A percentile compares a stretch with the other conserved stretches of the same genome.
These are phyloP conservation scores for Cossypha polioptera DNA, from an alignment of 2,797 vertebrate genomes.

Conservation along the genomic window DNA sequence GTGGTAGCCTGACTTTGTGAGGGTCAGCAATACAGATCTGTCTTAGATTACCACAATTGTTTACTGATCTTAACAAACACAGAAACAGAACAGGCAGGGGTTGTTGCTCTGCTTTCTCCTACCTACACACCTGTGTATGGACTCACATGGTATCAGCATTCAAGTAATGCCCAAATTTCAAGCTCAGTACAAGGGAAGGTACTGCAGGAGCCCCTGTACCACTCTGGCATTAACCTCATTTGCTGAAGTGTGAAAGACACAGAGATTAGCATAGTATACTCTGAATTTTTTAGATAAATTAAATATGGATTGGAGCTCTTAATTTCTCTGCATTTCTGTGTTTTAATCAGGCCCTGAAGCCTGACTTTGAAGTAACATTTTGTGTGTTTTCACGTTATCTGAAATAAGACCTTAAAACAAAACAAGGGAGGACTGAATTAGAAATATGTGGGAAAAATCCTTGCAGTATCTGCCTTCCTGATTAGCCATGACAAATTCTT, in stretches of 20 bases:
- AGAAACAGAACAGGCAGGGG: not conserved
- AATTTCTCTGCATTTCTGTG: not conserved
- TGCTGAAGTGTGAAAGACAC: not conserved
- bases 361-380: slow-evolving; percentile 33
- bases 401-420: not conserved
- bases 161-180: not conserved
- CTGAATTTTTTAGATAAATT: slow-evolving; percentile 15
- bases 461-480: not conserved
- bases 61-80: not conserved
- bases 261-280: not conserved
- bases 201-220: not conserved
- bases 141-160: not conserved
- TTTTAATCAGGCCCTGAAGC: slow-evolving; percentile 47
- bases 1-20: not conserved
- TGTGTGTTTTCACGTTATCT: not conserved
- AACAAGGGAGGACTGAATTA: not conserved
- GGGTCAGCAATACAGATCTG: not conserved
- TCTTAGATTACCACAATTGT: not conserved
- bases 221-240: not conserved
- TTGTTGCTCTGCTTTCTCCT: not conserved
- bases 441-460: not conserved
- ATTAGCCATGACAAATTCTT: not conserved
- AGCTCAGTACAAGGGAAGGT: not conserved
- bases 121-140: not conserved
- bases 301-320: not conserved